A percentile compares a stretch with the other conserved stretches of the same genome.
phyloP scores from a whole-genome alignment of 2,113 vertebrate species.

The Rhinoderma darwinii region DNA sequence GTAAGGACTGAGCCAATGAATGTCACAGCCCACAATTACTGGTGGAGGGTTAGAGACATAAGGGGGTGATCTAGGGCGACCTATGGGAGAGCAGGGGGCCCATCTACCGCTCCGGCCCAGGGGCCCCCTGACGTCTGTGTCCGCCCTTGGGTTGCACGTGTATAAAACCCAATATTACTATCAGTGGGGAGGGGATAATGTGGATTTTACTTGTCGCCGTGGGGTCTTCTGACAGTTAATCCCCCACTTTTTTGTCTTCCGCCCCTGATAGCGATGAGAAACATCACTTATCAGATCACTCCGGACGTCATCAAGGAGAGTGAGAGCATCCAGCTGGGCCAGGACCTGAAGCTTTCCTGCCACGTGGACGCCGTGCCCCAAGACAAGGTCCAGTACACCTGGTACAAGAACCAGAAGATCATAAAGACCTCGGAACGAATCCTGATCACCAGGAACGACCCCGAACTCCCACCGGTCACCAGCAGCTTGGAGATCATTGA shows the following conservation, averaged over 20 bases:
- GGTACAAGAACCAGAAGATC: conserved; percentile 91
- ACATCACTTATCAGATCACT: conserved; percentile 96
- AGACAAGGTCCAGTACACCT: conserved; percentile 95
- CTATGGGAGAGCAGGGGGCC: too few species aligned
- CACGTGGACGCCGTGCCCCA: conserved; percentile 96
- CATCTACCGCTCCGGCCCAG: too few species aligned
- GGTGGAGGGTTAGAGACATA: too few species aligned
- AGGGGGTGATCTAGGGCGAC: too few species aligned
- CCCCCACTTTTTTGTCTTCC: conserved; percentile 21
- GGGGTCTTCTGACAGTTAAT: not conserved
- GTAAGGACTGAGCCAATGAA: too few species aligned
- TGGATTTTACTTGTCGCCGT: too few species aligned
- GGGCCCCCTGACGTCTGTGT: too few species aligned
- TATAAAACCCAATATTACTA: too few species aligned
- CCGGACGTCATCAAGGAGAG: conserved; percentile 98
- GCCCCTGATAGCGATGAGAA: conserved; percentile 83
- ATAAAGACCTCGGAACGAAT: conserved; percentile 86
- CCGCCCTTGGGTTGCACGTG: too few species aligned
- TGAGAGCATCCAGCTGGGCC: conserved; percentile 93
- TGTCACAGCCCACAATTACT: too few species aligned
- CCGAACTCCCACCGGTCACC: conserved; percentile 88
- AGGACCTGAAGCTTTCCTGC: conserved; percentile 96
- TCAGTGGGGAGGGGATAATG: too few species aligned
- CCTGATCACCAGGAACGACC: conserved; percentile 90
- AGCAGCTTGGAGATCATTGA: conserved; percentile 97